Evolutionary conservation across 53 echinoderm and acorn worm genomes (phyloP).

Genomic region (Crossaster papposus): DNA sequence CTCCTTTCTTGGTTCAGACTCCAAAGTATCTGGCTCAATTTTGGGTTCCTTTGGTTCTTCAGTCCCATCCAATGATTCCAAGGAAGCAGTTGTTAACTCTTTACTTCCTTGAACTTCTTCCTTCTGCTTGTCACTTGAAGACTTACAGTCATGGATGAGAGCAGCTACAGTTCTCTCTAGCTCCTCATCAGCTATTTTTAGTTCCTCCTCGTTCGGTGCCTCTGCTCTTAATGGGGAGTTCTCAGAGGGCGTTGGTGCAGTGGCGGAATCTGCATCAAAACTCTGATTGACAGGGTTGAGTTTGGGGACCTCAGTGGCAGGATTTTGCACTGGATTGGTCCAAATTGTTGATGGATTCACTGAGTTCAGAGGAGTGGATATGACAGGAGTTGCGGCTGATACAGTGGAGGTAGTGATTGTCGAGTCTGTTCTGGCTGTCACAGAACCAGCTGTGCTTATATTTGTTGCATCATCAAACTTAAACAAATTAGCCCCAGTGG

Average conservation of each 20-base stretch:
- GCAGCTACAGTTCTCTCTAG: constrained; percentile 7
- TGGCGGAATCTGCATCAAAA: constrained; percentile 18
- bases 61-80: constrained; percentile 9
- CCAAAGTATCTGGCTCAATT: constrained; percentile 27
- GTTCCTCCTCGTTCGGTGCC: constrained; percentile 27
- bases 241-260: constrained; percentile 16
- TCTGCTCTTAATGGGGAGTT: constrained; percentile 22
- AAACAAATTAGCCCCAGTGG: constrained; percentile 3
- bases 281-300: constrained; percentile 38
- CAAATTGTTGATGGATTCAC: constrained; percentile 35
- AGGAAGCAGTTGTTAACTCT: constrained; percentile 28
- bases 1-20: constrained; percentile 15
- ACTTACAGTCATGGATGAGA: constrained; percentile 25
- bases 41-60: constrained; percentile 13
- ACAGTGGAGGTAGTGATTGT: constrained; percentile 29
- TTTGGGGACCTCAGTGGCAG: constrained; percentile 33
- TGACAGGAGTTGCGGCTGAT: constrained; percentile 15
- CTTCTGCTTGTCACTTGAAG: neutral
- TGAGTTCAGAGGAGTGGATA: constrained; percentile 21
- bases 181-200: constrained; percentile 35
- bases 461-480: constrained; percentile 30
- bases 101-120: neutral
- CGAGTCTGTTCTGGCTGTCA: constrained; percentile 20
- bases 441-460: constrained; percentile 8
- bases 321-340: constrained; percentile 35